Percentiles rank a stretch among this genome's conserved stretches.
These are phyloP conservation scores for Eudyptes chrysolophus DNA, from an alignment of 2,113 vertebrate species.

Conservation along the genomic window DNA sequence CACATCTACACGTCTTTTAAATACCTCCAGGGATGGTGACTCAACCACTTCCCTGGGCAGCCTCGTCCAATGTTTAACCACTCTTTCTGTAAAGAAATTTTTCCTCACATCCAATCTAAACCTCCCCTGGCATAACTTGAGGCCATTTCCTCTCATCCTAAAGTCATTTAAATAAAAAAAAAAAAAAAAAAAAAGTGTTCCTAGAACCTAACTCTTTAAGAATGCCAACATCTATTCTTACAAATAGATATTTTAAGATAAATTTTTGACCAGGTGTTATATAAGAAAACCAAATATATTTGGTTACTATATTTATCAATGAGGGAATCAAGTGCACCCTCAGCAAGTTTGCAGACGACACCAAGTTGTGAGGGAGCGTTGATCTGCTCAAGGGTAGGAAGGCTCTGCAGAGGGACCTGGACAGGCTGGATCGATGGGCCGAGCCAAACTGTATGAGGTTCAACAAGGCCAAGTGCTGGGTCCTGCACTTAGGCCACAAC, in stretches of 20 bases:
- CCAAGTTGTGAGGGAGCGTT: background rate
- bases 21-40: too few relatives aligned
- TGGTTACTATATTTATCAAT: background rate
- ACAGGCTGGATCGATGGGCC: fast-evolving
- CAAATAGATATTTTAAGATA: background rate
- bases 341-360: background rate
- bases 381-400: background rate
- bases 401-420: background rate
- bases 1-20: too few relatives aligned
- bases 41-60: too few relatives aligned
- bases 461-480: fast-evolving
- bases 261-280: background rate
- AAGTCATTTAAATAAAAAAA: background rate
- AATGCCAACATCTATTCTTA: background rate
- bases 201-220: background rate
- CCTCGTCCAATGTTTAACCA: too few relatives aligned
- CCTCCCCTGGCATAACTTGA: too few relatives aligned
- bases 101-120: too few relatives aligned
- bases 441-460: fast-evolving
- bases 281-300: background rate
- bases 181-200: background rate
- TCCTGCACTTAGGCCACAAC: background rate
- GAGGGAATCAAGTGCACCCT: fast-evolving
- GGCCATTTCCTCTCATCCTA: too few relatives aligned
- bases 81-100: too few relatives aligned